A percentile compares a stretch with the other conserved stretches of the same genome.
These are phyloP conservation scores for Thaleichthys pacificus DNA, from an alignment of 2,797 vertebrate species.

Conservation along the genomic window DNA sequence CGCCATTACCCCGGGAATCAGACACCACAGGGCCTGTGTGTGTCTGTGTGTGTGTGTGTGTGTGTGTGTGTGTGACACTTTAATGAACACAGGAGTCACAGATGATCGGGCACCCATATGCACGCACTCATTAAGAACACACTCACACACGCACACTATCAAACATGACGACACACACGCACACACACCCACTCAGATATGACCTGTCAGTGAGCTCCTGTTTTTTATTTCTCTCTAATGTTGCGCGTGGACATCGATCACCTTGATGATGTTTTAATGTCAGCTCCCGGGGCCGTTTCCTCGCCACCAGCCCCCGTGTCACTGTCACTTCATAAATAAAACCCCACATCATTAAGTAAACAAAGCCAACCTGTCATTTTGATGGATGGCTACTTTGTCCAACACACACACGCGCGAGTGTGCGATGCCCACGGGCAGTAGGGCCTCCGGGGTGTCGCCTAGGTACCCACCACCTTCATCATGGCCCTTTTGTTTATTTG, in stretches of 20 bases:
- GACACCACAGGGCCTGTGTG: constrained; percentile 7
- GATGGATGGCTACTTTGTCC: constrained; percentile 59
- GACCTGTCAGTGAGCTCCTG: constrained; percentile 46
- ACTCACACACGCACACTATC: neutral
- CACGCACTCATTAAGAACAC: constrained; percentile 30
- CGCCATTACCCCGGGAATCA: constrained; percentile 9
- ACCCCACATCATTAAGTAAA: constrained; percentile 76
- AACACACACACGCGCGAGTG: neutral
- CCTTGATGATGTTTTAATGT: constrained; percentile 78
- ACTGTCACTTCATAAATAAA: constrained; percentile 74
- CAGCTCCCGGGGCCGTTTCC: constrained; percentile 62
- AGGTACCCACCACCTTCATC: neutral
- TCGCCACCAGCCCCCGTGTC: no score
- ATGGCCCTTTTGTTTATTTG: neutral
- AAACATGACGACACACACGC: constrained; percentile 12
- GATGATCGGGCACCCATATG: constrained; percentile 22
- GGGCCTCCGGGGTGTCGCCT: neutral
- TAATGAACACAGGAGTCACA: constrained; percentile 57
- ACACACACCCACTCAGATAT: constrained; percentile 41
- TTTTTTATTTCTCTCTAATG: constrained; percentile 64
- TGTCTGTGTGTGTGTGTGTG: constrained; percentile 2
- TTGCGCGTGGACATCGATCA: constrained; percentile 70
- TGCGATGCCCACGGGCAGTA: neutral
- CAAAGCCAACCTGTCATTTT: constrained; percentile 65
- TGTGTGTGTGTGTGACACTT: constrained; percentile 45